These are phyloP conservation scores for Peromyscus californicus DNA, from an alignment of 2,113 vertebrate genomes.

Conservation along the genomic window DNA sequence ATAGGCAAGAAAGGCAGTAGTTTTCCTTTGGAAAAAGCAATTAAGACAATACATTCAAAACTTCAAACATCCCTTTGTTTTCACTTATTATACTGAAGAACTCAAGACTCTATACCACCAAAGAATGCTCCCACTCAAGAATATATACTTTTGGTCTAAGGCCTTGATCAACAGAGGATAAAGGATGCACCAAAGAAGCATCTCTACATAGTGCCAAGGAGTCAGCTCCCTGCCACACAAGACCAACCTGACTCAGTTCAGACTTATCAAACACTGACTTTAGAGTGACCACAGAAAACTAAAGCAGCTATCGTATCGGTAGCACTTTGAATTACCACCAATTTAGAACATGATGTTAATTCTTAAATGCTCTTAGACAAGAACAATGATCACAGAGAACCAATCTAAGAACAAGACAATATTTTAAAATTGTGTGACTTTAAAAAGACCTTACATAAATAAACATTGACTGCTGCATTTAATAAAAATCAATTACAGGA, in stretches of 20 bases:
- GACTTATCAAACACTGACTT: background rate
- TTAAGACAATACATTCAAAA: background rate
- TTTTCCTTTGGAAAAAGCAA: background rate
- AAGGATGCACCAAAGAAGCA: background rate
- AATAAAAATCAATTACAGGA: background rate
- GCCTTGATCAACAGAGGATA: background rate
- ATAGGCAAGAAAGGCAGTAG: background rate
- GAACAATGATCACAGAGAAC: background rate
- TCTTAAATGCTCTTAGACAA: background rate
- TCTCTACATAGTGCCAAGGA: background rate
- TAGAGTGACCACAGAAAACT: background rate
- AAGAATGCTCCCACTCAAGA: conserved; percentile 1
- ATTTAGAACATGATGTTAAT: background rate
- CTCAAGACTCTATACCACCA: background rate
- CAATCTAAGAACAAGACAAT: background rate
- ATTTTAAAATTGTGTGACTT: background rate
- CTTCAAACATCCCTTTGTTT: background rate
- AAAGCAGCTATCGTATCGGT: background rate
- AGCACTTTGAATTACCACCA: background rate
- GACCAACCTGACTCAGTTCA: background rate
- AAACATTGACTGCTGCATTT: background rate
- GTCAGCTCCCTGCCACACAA: background rate
- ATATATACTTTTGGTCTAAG: background rate
- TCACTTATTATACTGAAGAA: background rate
- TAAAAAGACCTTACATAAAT: background rate